These are phyloP conservation scores for Ips nitidus DNA, from an alignment of 1,140 invertebrate genomes.

Conservation along the genomic window DNA sequence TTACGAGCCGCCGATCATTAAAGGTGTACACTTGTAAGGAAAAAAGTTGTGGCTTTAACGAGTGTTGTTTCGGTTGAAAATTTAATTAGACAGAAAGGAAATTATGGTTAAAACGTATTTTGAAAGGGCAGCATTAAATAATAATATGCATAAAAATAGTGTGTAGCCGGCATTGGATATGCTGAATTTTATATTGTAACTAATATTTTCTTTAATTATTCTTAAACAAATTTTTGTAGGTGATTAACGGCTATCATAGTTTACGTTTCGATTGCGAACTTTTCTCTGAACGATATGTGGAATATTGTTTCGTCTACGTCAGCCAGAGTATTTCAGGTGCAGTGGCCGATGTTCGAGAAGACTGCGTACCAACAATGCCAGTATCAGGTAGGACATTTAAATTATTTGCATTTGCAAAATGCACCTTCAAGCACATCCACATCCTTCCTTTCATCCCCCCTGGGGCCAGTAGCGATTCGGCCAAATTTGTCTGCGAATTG, in stretches of 20 bases:
- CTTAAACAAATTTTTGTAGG: background rate
- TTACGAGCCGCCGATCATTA: background rate
- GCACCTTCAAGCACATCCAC: no score
- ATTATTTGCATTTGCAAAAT: background rate
- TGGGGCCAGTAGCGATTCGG: no score
- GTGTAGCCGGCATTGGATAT: no score
- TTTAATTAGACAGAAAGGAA: no score
- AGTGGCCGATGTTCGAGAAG: conserved; percentile 75
- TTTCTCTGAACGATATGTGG: conserved; percentile 76
- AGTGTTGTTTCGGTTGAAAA: no score
- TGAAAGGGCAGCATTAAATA: no score
- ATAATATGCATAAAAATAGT: no score
- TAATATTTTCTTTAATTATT: background rate
- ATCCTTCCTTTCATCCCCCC: no score
- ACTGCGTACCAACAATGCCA: conserved; percentile 78
- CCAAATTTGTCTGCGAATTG: background rate
- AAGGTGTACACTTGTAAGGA: background rate
- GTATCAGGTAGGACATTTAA: conserved; percentile 63
- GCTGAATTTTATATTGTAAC: no score
- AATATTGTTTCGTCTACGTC: conserved; percentile 85
- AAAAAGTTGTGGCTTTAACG: no score
- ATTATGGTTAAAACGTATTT: no score
- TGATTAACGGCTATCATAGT: conserved; percentile 64
- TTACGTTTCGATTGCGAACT: conserved; percentile 78
- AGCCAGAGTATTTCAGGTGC: conserved; percentile 78